phyloP scores from a whole-genome alignment of 2,888 invertebrate species.

The Vannuccia rotundouncinata region DNA sequence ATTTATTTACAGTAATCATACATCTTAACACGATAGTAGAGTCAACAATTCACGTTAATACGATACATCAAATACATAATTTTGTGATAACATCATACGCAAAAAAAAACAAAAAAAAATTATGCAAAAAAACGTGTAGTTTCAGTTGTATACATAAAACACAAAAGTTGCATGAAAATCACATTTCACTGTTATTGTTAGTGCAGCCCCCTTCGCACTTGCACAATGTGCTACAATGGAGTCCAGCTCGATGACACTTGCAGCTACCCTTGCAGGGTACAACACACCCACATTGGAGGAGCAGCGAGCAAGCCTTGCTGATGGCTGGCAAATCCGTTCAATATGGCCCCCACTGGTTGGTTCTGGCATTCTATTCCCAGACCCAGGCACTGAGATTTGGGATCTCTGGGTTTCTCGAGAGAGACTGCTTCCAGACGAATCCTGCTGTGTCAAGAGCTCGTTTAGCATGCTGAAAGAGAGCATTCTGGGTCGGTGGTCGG shows the following conservation, averaged over 20 bases:
- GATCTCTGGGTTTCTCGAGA: not conserved
- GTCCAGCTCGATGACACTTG: no score
- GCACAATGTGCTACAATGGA: no score
- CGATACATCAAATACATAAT: not conserved
- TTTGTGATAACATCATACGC: not conserved
- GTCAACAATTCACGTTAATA: not conserved
- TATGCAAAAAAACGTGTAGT: not conserved
- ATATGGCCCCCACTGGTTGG: no score
- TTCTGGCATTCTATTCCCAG: no score
- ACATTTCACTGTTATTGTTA: no score
- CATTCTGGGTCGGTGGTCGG: slow-evolving; percentile 2
- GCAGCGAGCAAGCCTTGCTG: no score
- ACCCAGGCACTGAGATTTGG: not conserved
- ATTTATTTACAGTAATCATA: slow-evolving; percentile 7
- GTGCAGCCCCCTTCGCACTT: no score
- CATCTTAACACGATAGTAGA: not conserved
- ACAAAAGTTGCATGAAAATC: no score
- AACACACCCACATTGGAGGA: no score
- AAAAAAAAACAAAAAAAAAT: not conserved
- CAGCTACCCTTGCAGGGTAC: no score
- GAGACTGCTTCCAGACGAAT: not conserved
- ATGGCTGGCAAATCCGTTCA: no score
- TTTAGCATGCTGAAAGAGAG: not conserved
- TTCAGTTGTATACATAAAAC: not conserved
- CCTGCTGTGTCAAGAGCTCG: not conserved